Evolutionary conservation across 2,113 vertebrate species (phyloP), one percentile per base, ranked within the genome.

Genomic region (Acanthochromis polyacanthus): DNA sequence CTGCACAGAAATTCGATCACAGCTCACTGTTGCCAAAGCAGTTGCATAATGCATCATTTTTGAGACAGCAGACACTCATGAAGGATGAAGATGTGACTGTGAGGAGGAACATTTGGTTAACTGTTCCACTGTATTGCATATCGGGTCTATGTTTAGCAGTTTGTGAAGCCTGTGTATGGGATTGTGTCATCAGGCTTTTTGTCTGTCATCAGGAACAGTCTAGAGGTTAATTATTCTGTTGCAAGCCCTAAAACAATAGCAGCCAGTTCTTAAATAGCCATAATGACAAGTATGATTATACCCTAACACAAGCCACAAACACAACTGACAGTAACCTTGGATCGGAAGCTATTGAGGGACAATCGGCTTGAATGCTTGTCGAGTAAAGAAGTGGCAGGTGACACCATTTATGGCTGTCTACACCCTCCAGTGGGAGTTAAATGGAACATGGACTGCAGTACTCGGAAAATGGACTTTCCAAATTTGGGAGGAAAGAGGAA

Each of bases 11-110:
- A 84, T 71, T 43, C 4, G 70, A 75, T 63, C 17, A 32, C 77
- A 74, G 63, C 62, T 20, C 69, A 81, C 48, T 20, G 56, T 40
- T 80, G 73, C 84, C 80, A 75, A 77, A 68, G 60, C 70, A 71
- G 56, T 88, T 91, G 72, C 87, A 81, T 89, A 89, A 89, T 83
- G 82, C 65, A 84, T 84, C 60, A 70, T 68, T 86, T 79, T 60
- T 63, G 30, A 82, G 45, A 75, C 65, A 46, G 48, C 63, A 67
- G 53, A 81, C 60, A 20, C 50, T 71, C 55, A 20, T 10, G 46
- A 40, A 75, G 61, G 76, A 68, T 63, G 28, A 52, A 77, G 74
- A 80, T 79, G 48, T 40, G 75, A 76, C 68, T 67, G 43, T 25
- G 48, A 62, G 51, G 62, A 75, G 68, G 62, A 85, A 63, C 70